Base-by-base conservation (phyloP, 2,888 invertebrate genomes). In the Dexiosoma caninum region DNA sequence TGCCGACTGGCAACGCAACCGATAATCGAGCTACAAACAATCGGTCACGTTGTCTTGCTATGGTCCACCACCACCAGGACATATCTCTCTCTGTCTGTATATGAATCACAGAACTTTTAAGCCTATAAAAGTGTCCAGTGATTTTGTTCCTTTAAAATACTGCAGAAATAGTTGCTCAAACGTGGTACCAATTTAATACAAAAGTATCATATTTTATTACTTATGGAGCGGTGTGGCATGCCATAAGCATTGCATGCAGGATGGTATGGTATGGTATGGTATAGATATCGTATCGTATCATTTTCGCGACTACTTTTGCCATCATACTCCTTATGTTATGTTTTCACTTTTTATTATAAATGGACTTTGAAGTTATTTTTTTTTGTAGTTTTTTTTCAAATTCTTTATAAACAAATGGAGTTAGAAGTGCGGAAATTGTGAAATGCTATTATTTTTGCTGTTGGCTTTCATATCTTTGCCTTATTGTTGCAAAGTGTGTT, bases 391-490 rank as follows among this genome's bases (percentile, higher is more conserved):
- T 53, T 62, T 55, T 44, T 46, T 59, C 60, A 46, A 44, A 76
- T 21, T 53, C 27, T 53, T 62, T 72, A 37, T 60, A 59, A 66
- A 53, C 71, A 78, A 82, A 82, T 79, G 79, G 78, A 82, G 82
- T 82, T 82, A 82, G 82, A 82, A 82, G 81, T 82, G 78, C 81
- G 81, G 81, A 82, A 82, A 82, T 78, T 82, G 78, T 66, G 81
- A 75, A 77, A 81, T 81, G 59, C 53, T 55, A 69, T 74, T 74
- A 46, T 70, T 49, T 72, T 64, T 57, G 49, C 32, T 69, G 64
- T 27, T 49, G 32, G 16, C 53, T 59, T 42, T 62, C 2, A 16
- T 55, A 35, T 35, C 44, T 6, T 3, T 27, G 44, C 46, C 9
- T 77, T 62, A 23, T 51, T 67, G 37, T 49, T 64, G 70, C 64